These are phyloP conservation scores for Andrena trimmerana DNA, from an alignment of 2,888 invertebrate genomes.

Conservation along the genomic window DNA sequence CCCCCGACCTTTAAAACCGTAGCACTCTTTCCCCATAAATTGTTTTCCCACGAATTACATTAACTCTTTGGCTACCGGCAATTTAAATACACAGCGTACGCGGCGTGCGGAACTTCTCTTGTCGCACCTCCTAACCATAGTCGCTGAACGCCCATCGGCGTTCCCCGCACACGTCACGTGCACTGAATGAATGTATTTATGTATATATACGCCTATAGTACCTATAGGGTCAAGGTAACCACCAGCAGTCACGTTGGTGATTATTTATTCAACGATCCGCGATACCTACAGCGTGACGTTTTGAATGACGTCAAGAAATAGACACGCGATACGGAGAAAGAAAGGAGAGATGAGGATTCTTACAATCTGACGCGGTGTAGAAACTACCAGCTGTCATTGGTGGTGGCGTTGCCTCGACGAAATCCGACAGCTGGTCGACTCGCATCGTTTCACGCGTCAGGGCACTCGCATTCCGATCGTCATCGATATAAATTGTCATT, in stretches of 20 bases:
- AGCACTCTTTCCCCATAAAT: no score
- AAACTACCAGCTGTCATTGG: slow-evolving; percentile 43
- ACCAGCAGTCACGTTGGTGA: neutral
- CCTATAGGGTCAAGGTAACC: neutral
- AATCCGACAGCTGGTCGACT: slow-evolving; percentile 63
- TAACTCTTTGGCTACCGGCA: no score
- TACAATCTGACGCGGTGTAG: slow-evolving; percentile 39
- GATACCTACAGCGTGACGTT: neutral
- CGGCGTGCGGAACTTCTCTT: no score
- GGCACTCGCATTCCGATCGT: slow-evolving; percentile 65
- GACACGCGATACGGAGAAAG: neutral
- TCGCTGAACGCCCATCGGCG: no score
- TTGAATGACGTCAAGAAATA: neutral
- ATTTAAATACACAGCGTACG: no score
- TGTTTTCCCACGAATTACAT: no score
- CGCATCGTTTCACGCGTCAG: slow-evolving; percentile 60
- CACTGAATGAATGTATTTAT: no score
- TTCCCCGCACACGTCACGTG: no score
- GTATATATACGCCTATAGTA: no score
- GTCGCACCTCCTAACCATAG: no score
- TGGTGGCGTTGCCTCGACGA: slow-evolving; percentile 38
- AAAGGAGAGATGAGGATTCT: slow-evolving; percentile 26
- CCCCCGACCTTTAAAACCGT: no score
- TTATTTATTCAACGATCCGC: neutral
- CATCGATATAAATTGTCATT: slow-evolving; percentile 71